Base-by-base conservation (phyloP, 1,140 invertebrate genomes). In the Leptoteleia sp. region DNA sequence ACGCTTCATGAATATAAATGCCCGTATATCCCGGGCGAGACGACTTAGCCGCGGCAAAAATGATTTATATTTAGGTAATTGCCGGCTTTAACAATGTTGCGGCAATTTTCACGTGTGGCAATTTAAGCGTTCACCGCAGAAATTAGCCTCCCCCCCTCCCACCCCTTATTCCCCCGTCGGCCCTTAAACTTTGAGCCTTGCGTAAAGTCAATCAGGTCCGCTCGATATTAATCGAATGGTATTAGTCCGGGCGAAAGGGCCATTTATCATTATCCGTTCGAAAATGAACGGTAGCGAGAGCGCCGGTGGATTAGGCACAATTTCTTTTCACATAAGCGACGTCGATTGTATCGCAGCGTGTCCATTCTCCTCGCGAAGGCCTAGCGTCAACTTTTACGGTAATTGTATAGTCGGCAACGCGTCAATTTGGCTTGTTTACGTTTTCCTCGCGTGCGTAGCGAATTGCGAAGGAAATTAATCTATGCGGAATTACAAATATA, bases 401-500 rank as follows among this genome's bases (percentile, higher is more conserved):
- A 65, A 65, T 52, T 15, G 35, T 48, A 43, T 40, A 64, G 45
- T 6, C 1, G n/a, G 33, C 9, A 37, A 42, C 38, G 25, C 19
- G 25, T 35, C 27, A 31, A 54, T 40, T 55, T 67, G 43, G 27
- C 33, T 55, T 5, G 19, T 22, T 22, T 22, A 5, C 19, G 19
- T n/a, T 22, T 3, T 22, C 19, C 19, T 5, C 19, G 19, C 19
- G 19, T 5, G 5, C 19, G 19, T 22, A 22, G 2, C 19, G 19
- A 2, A 5, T 5, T 5, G 19, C 12, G 9, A 7, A 50, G 61
- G 42, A 71, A 81, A 82, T 71, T 73, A 48, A 78, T 72, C n/a
- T 45, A 75, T 55, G 33, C 43, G 48, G 40, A 61, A 54, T 40
- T 57, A 37, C 78, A 73, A 72, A 76, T 78, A 70, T 70, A 29